Percentiles rank a stretch among this genome's conserved stretches.
Conservation (phyloP, 1,140 invertebrate species). For the Heliconius himera region DNA sequence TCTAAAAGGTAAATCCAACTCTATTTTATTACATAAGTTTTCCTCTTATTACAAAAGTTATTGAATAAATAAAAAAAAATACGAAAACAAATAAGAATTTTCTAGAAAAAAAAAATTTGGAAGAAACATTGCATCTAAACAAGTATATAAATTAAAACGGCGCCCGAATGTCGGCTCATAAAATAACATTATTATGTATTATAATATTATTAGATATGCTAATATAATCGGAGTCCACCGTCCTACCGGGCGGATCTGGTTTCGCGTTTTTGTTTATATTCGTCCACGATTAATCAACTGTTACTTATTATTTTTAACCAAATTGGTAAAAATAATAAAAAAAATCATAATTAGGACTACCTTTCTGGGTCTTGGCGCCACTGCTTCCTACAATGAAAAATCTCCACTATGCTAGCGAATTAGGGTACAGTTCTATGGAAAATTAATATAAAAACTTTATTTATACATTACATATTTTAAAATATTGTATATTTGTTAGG, state of each 20-base stretch:
- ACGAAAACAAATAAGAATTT: slow-evolving; percentile 4
- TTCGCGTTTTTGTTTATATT: slow-evolving; percentile 54
- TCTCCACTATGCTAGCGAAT: slow-evolving; percentile 24
- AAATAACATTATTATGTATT: slow-evolving; percentile 49
- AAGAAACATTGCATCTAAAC: slow-evolving; percentile 35
- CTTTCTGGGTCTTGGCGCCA: slow-evolving; percentile 49
- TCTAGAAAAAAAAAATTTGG: slow-evolving; percentile 23
- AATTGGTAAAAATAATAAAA: slow-evolving; percentile 47
- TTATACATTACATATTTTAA: background rate
- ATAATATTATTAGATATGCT: slow-evolving; percentile 53
- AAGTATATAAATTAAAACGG: slow-evolving; percentile 41
- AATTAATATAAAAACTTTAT: background rate
- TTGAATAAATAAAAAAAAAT: background rate
- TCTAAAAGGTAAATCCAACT: background rate
- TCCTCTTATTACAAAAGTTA: background rate
- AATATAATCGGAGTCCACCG: slow-evolving; percentile 49
- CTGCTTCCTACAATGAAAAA: slow-evolving; percentile 24
- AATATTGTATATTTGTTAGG: background rate
- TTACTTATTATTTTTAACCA: slow-evolving; percentile 45
- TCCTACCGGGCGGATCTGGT: slow-evolving; percentile 43
- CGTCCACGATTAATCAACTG: slow-evolving; percentile 53
- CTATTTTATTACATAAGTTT: background rate
- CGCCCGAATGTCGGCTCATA: slow-evolving; percentile 46
- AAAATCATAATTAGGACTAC: slow-evolving; percentile 30
- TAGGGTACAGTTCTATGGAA: slow-evolving; percentile 30